Evolutionary conservation across 2,888 invertebrate genomes (phyloP), one percentile per base, ranked within the genome.

Genomic region (Limenitis camilla): DNA sequence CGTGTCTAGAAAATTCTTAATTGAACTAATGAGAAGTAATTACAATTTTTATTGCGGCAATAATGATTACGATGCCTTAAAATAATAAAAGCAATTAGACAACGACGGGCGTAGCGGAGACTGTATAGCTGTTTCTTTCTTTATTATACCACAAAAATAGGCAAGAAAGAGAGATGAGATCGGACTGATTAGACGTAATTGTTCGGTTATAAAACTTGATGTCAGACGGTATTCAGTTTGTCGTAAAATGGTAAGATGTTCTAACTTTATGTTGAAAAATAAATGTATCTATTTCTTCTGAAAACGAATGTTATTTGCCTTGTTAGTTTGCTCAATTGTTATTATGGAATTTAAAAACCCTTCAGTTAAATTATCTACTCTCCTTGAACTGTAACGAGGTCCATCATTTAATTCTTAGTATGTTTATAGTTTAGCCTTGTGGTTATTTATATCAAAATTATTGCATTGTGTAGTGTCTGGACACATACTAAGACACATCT

Each of bases 61-160:
- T 86, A 86, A 86, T 87, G 82, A 86, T 86, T 87, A 87, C 86
- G 87, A 86, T 86, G 86, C 78, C 83, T 86, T 87, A 87, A 87
- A 87, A 87, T 87, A 87, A 87, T 86, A 87, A 86, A 86, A 87
- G 86, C 87, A 86, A 87, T 87, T 86, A 86, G 83, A 81, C 81
- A 81, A 82, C 83, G 81, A 83, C 79, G 80, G 79, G 76, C 78
- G 84, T 77, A 83, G 79, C 78, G 67, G 74, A 76, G 73, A 69
- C 65, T 63, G 58, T 75, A 65, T 64, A 42, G 65, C 64, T 62
- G 71, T 85, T 82, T 76, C 80, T 66, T 61, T 85, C 74, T 36
- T 64, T 61, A 78, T 48, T 55, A 52, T 58, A 30, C 57, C 52
- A 56, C 54, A 63, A 61, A 59, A 55, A 61, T 60, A 51, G 58